These are phyloP conservation scores for Linhomoeus sp. DNA, from an alignment of 2,888 invertebrate genomes.

Conservation along the genomic window DNA sequence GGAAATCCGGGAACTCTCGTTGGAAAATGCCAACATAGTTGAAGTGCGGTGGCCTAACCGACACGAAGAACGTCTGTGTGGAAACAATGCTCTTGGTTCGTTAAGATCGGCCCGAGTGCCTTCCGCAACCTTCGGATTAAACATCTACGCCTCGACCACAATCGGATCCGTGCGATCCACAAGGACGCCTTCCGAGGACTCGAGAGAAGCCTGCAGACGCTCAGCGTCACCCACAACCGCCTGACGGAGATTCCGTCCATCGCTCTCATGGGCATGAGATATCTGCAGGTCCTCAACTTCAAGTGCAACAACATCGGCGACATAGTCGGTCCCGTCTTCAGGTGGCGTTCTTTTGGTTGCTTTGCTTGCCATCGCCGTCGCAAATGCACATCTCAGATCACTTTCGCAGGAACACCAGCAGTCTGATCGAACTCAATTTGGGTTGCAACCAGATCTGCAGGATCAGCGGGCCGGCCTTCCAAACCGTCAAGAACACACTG, in stretches of 20 bases:
- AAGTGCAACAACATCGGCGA: constrained; percentile 31
- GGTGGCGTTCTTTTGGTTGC: too few relatives aligned
- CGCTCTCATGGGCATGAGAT: constrained; percentile 35
- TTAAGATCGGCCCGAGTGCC: constrained; percentile 37
- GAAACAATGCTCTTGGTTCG: too few relatives aligned
- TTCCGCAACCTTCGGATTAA: constrained; percentile 39
- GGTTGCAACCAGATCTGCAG: constrained; percentile 22
- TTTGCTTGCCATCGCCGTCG: too few relatives aligned
- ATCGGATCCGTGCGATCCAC: constrained; percentile 22
- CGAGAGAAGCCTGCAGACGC: constrained; percentile 53
- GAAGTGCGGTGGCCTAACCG: constrained; percentile 21
- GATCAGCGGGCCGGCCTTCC: constrained; percentile 2
- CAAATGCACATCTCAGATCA: too few relatives aligned
- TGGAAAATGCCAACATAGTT: constrained; percentile 25
- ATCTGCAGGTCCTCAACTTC: constrained; percentile 18
- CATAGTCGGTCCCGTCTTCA: constrained; percentile 16
- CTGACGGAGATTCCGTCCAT: constrained; percentile 54
- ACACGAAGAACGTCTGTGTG: too few relatives aligned
- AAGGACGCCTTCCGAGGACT: constrained; percentile 41
- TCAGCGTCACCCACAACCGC: constrained; percentile 47
- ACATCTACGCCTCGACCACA: constrained; percentile 26
- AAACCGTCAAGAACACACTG: constrained; percentile 13
- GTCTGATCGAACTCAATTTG: constrained; percentile 24
- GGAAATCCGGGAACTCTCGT: constrained; percentile 20
- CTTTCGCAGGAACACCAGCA: constrained; percentile 12